Base-by-base conservation (phyloP, 2,888 invertebrate genomes). In the Leucania comma region DNA sequence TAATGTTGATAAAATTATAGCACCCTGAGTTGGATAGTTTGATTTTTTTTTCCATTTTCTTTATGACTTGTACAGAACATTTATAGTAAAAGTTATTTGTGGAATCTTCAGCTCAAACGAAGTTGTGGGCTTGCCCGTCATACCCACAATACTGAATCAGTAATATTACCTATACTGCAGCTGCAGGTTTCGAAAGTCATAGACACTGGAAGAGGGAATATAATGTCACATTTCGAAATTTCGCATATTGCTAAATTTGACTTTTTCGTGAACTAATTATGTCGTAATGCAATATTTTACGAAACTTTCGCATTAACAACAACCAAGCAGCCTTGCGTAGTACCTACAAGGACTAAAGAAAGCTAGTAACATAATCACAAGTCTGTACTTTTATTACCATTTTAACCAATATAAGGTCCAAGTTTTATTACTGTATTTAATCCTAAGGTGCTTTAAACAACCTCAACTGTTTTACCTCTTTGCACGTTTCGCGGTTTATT, bases 401-500 rank as follows among this genome's bases (percentile, higher is more conserved):
- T 59, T 66, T 51, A 58, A 72, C 22, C 46, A 56, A 60, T 56
- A 51, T 48, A 50, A 59, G 22, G 42, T 48, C 46, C 46, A 64
- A 61, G 48, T 64, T 71, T 76, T 68, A 71, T 77, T 70, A 61
- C 64, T 64, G 64, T 67, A 58, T 78, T 78, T 65, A 78, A 69
- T 53, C 51, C 32, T 60, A 60, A 66, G 57, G 58, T 62, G 58
- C 51, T 65, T 65, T 59, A 72, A 68, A 78, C 64, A 77, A 81
- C 72, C 67, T 71, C 77, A 48, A 81, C 62, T 72, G 78, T 79
- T 81, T 77, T 71, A 81, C 67, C 64, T 67, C 63, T 50, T 72
- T 50, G 74, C 72, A 82, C 75, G 71, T 72, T 70, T 66, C 57
- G 63, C 38, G 62, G 68, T 81, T 82, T 85, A 83, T 84, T 85